Percentiles rank a stretch among this genome's conserved stretches.
These are phyloP conservation scores for Nomada hirtipes DNA, from an alignment of 2,888 invertebrate genomes.

Conservation along the genomic window DNA sequence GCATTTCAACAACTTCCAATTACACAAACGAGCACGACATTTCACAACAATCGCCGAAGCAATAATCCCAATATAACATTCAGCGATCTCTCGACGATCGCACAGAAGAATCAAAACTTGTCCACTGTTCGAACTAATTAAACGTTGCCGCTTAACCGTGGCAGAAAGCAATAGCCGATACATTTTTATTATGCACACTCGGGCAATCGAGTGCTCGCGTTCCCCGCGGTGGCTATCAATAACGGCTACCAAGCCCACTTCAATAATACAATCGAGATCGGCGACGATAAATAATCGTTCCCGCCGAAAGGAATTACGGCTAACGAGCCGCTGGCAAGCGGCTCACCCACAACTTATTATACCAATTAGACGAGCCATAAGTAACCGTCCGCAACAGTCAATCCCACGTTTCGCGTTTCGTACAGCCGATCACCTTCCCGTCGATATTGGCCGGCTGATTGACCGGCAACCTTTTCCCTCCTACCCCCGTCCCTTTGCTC, in stretches of 20 bases:
- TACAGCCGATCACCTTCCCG: conserved; percentile 44
- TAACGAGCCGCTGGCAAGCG: conserved; percentile 51
- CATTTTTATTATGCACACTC: not conserved
- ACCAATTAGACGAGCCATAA: conserved; percentile 59
- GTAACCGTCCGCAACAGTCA: conserved; percentile 59
- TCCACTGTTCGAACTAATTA: not conserved
- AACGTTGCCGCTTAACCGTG: conserved; percentile 5
- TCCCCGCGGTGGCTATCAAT: conserved; percentile 42
- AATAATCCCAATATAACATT: not conserved
- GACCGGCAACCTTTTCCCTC: conserved; percentile 28
- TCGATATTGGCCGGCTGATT: conserved; percentile 45
- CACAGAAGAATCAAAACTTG: not conserved
- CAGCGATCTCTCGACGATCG: conserved; percentile 8
- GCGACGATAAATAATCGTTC: conserved; percentile 56
- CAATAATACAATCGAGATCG: conserved; percentile 52
- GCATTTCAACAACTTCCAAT: conserved; percentile 2
- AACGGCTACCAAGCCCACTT: conserved; percentile 49
- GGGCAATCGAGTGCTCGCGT: conserved; percentile 28
- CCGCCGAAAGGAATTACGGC: conserved; percentile 60
- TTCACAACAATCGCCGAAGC: not conserved
- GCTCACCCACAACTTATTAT: conserved; percentile 60
- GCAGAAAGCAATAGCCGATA: not conserved
- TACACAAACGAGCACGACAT: conserved; percentile 5
- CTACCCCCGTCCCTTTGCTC: not conserved
- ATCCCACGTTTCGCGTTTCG: conserved; percentile 44